phyloP scores from a whole-genome alignment of 1,140 invertebrate genomes.

The Pemphigus obesinymphae region DNA sequence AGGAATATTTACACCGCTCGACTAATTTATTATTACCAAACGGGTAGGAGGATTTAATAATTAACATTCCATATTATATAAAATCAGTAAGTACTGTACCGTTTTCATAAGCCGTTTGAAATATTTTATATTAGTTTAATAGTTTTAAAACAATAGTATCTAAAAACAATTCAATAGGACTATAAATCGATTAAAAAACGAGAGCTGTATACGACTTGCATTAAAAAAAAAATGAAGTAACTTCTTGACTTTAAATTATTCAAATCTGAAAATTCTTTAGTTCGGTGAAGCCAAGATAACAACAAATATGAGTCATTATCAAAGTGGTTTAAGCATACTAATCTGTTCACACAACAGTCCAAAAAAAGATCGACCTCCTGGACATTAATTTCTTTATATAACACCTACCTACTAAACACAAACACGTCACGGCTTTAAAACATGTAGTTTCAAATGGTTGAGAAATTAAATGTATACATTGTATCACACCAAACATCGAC shows the following conservation, averaged over 20 bases:
- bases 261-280: too few relatives aligned
- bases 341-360: background rate
- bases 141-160: background rate
- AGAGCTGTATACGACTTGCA: too few relatives aligned
- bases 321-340: background rate
- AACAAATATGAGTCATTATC: background rate
- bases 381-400: background rate
- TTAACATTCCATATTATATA: background rate
- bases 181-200: too few relatives aligned
- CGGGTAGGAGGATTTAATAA: background rate
- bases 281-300: background rate
- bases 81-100: background rate
- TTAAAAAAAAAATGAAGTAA: background rate
- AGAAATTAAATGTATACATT: too few relatives aligned
- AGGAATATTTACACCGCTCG: background rate
- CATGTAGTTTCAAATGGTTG: too few relatives aligned
- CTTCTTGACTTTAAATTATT: too few relatives aligned
- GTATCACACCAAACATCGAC: too few relatives aligned
- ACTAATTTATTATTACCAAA: background rate
- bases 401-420: too few relatives aligned
- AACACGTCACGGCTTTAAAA: background rate
- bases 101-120: background rate
- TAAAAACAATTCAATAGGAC: background rate
- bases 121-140: background rate
- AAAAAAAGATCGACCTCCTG: conserved; percentile 16